Base-by-base conservation (phyloP, 2,888 invertebrate genomes). In the Trissolcus japonicus region DNA sequence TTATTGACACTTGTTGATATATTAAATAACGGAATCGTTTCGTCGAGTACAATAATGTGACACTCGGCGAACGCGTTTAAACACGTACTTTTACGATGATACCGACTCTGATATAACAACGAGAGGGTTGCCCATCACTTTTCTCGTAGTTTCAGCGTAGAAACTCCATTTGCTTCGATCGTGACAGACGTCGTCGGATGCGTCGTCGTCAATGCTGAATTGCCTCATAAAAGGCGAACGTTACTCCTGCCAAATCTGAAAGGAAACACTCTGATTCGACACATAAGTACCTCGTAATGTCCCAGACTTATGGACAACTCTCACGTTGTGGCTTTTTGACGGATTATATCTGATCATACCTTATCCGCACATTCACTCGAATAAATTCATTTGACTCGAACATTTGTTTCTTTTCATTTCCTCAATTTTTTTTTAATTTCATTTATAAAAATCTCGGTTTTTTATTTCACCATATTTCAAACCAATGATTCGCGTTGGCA, bases 151-250 rank as follows among this genome's bases (percentile, higher is more conserved):
- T 71, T 66, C 56, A 76, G 35, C 48, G 60, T 46, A 66, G 71
- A 71, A 76, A 60, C 76, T 71, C 65, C 56, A 62, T 66, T 76
- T 57, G 54, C 41, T 71, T 63, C 59, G 76, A 72, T 76, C 76
- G 59, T 55, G 76, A 40, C 63, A 71, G 76, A 69, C 69, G 40
- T 69, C 56, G 65, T 51, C 48, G 56, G 60, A 69, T 66, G 46
- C 55, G 53, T 57, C 55, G 65, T 69, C 76, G 76, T 76, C 76
- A 76, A 76, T 66, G 65, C 35, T 65, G 61, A 66, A 76, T 76
- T 67, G 63, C 71, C 76, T 76, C 76, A 66, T 76, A 76, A 76
- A 76, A 76, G 62, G 66, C 55, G 63, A 72, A 71, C 72, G 67
- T 59, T 53, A 63, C 67, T 67, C 62, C 67, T 67, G 43, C 66